A percentile compares a stretch with the other conserved stretches of the same genome.
Evolutionary conservation across 2,888 invertebrate species (phyloP).

Genomic region (Coecobrya sp.): DNA sequence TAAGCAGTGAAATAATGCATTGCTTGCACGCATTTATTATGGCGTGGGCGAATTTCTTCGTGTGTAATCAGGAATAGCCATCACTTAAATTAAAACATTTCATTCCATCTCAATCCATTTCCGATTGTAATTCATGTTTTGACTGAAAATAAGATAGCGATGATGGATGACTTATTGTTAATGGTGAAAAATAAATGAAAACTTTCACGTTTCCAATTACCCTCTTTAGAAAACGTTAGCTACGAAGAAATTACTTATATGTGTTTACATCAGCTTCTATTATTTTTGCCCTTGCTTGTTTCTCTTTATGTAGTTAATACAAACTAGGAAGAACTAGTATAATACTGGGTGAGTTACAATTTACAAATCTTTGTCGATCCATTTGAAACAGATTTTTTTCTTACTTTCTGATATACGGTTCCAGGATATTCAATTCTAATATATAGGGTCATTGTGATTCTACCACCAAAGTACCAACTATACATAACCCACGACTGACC

Average conservation of each 20-base stretch:
- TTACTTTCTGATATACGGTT: background rate
- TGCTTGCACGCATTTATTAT: no score
- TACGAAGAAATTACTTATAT: no score
- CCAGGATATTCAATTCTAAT: background rate
- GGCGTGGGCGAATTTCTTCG: constrained; percentile 8
- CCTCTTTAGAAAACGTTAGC: background rate
- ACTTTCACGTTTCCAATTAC: constrained; percentile 15
- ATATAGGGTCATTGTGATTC: background rate
- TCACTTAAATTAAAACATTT: constrained; percentile 34
- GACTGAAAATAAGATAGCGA: constrained; percentile 20
- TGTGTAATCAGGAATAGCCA: background rate
- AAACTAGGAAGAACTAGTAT: background rate
- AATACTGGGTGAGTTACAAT: background rate
- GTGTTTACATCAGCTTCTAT: background rate
- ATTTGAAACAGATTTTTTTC: background rate
- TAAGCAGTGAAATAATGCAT: no score
- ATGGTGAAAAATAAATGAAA: constrained; percentile 42
- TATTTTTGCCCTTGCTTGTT: no score
- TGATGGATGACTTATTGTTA: constrained; percentile 18
- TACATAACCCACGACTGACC: constrained; percentile 31
- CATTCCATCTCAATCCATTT: constrained; percentile 53
- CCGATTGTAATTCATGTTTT: constrained; percentile 26
- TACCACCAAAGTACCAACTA: no score
- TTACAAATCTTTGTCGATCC: background rate
- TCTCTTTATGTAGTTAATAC: background rate